Percentiles rank a stretch among this genome's conserved stretches.
Evolutionary conservation across 2,797 vertebrate genomes (phyloP).

Genomic region (Arnoldichthys spilopterus): DNA sequence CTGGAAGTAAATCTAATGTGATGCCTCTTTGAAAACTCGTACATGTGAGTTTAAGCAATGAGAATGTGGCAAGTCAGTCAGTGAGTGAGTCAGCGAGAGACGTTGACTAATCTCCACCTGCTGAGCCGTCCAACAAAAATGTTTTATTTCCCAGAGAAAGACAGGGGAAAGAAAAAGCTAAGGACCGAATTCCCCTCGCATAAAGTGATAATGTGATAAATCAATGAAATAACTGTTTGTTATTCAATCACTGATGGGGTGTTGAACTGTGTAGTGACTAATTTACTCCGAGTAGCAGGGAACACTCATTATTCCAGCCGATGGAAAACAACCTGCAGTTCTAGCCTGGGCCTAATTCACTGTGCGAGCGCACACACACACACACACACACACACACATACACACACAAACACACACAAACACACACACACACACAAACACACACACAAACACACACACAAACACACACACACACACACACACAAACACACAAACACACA

Average conservation of each 20-base stretch:
- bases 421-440: too few species aligned
- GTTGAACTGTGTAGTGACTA: constrained; percentile 19
- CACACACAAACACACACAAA: too few species aligned
- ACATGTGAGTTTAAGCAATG: background rate
- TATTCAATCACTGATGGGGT: constrained; percentile 23
- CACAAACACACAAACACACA: constrained; percentile 49
- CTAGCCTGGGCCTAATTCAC: constrained; percentile 60
- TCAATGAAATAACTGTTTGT: constrained; percentile 30
- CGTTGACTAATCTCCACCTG: background rate
- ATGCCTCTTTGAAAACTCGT: background rate
- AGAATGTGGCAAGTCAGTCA: background rate
- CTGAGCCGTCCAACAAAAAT: constrained; percentile 7
- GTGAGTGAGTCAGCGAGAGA: constrained; percentile 6
- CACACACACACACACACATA: too few species aligned
- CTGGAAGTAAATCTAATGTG: background rate
- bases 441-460: constrained; percentile 50
- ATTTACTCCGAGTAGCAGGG: constrained; percentile 46
- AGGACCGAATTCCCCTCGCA: constrained; percentile 6
- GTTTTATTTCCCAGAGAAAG: constrained; percentile 17
- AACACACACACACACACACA: constrained; percentile 46
- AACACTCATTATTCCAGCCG: constrained; percentile 51
- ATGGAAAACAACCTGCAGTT: constrained; percentile 66
- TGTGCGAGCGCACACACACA: constrained; percentile 12
- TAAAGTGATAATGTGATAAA: constrained; percentile 42
- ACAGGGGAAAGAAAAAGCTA: constrained; percentile 7